Base-by-base conservation (phyloP, 1,140 invertebrate genomes). In the Hypsibius dujardini region DNA sequence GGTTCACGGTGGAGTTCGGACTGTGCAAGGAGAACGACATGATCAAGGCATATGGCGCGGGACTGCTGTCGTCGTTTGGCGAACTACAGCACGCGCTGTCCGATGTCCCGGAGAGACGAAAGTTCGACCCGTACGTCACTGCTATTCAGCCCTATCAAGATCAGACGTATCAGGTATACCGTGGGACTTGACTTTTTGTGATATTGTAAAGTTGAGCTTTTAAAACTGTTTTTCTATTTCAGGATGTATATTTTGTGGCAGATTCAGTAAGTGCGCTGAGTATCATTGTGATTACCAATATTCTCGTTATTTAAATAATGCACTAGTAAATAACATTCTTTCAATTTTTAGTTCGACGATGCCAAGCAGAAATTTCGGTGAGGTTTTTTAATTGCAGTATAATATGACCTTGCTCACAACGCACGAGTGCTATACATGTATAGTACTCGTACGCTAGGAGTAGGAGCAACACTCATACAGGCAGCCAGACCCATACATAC, bases 1-100 rank as follows among this genome's bases (percentile, higher is more conserved):
- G 95, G 95, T 99, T 99, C 81, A 98, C 95, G 40, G 90, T 98
- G 71, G 95, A 99, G 81, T 99, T 98, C 78, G 95, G 95, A 71
- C 84, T 99, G 3, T 97, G 93, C 85, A 92, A 90, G 80, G 91
- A 98, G 82, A 83, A 88, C 70, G 89, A 88, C 7, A 84, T 89
- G 75, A 83, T 94, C 46, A 90, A 90, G 79, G 95, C 93, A 0
- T 98, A 96, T 77, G 95, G 95, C 1, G 95, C 95, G 46, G 95
- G 95, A 60, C 83, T 98, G 0, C 80, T 99, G 47, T 97, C 93
- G 15, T 90, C 92, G 45, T 98, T 92, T 75, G 95, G 95, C n/a
- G 95, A 99, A 81, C 83, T 99, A 69, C 82, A 93, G 67, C 92
- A 97, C 77, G 87, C 93, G 56, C 83, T 97, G 46, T 94, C 91